Evolutionary conservation across 2,113 vertebrate genomes (phyloP).

Genomic region (Spilogale gracilis): DNA sequence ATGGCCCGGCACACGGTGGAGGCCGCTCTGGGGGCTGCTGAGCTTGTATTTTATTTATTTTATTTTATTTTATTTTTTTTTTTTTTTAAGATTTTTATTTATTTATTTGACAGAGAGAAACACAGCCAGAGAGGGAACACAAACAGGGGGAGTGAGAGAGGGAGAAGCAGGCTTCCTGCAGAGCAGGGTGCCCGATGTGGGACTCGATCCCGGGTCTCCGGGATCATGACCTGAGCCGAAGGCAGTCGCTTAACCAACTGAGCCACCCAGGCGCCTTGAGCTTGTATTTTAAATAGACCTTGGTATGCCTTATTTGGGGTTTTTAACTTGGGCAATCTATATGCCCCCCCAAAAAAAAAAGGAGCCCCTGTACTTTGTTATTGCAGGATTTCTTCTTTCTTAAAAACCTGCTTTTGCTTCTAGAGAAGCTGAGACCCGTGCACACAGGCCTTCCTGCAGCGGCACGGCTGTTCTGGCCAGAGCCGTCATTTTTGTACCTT

Average conservation of each 20-base stretch:
- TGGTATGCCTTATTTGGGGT: not conserved
- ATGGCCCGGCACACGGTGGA: accelerated
- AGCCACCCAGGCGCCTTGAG: not conserved
- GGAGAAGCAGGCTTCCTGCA: too few species aligned
- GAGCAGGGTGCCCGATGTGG: too few species aligned
- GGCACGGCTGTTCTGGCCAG: not conserved
- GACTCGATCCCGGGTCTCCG: too few species aligned
- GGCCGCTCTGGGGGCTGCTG: not conserved
- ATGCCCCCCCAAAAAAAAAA: not conserved
- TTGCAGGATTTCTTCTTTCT: not conserved
- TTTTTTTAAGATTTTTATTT: too few species aligned
- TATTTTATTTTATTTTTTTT: too few species aligned
- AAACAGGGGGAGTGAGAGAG: too few species aligned
- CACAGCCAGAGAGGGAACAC: too few species aligned
- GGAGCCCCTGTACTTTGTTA: too few species aligned
- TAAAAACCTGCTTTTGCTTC: not conserved
- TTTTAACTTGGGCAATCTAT: not conserved
- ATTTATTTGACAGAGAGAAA: too few species aligned
- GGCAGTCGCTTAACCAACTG: too few species aligned
- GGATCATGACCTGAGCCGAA: too few species aligned
- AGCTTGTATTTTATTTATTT: not conserved
- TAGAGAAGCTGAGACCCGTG: not conserved
- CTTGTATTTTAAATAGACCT: not conserved
- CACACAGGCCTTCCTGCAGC: not conserved
- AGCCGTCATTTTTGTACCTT: not conserved